These are phyloP conservation scores for Fragum sueziense DNA, from an alignment of 2,888 invertebrate species.

Conservation along the genomic window DNA sequence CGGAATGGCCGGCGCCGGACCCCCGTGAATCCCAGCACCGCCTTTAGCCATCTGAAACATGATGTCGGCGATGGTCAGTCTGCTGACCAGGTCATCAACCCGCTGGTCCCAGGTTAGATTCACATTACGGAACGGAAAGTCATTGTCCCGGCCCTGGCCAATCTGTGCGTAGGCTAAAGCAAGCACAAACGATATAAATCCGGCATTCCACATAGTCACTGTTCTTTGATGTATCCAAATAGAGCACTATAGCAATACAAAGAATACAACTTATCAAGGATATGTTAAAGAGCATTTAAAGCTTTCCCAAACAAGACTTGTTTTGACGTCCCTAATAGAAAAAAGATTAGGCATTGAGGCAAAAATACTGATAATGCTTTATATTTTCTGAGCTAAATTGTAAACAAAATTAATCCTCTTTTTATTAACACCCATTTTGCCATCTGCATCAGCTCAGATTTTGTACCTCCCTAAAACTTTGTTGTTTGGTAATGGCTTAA, in stretches of 20 bases:
- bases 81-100: slow-evolving; percentile 76
- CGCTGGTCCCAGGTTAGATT: slow-evolving; percentile 74
- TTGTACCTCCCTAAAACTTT: too few relatives aligned
- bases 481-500: too few relatives aligned
- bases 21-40: slow-evolving; percentile 67
- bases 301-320: not conserved
- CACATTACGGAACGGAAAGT: slow-evolving; percentile 75
- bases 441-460: too few relatives aligned
- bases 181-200: not conserved
- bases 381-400: too few relatives aligned
- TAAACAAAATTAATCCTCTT: too few relatives aligned
- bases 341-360: too few relatives aligned
- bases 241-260: not conserved
- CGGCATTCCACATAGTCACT: not conserved
- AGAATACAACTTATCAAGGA: not conserved
- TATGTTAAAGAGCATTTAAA: too few relatives aligned
- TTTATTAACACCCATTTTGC: too few relatives aligned
- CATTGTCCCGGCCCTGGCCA: not conserved
- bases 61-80: slow-evolving; percentile 75
- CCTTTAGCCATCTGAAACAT: slow-evolving; percentile 71
- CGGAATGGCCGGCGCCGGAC: slow-evolving; percentile 74
- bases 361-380: too few relatives aligned
- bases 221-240: not conserved
- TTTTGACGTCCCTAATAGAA: too few relatives aligned
- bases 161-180: not conserved